A percentile compares a stretch with the other conserved stretches of the same genome.
Evolutionary conservation across 2,888 invertebrate species (phyloP).

Genomic region (Dryococelus australis): DNA sequence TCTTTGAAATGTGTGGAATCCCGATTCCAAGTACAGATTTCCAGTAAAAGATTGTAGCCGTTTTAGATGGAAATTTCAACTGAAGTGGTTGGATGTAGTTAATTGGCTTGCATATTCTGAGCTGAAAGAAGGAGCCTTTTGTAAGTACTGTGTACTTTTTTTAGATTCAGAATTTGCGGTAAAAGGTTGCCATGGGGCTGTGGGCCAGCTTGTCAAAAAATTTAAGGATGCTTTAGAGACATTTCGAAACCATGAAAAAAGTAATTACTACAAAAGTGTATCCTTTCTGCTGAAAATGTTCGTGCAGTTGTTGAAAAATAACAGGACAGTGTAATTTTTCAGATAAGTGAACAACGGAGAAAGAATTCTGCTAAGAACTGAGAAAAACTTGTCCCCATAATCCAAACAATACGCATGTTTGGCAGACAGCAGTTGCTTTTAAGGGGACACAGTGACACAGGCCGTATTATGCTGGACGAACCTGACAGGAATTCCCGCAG

Average conservation of each 20-base stretch:
- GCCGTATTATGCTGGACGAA: background rate
- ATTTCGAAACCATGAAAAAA: background rate
- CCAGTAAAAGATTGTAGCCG: too few species aligned
- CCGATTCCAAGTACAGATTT: too few species aligned
- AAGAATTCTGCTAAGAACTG: too few species aligned
- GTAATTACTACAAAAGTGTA: background rate
- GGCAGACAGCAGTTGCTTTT: too few species aligned
- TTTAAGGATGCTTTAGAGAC: background rate
- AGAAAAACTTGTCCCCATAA: background rate
- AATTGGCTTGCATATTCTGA: too few species aligned
- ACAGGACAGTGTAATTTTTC: conserved; percentile 16
- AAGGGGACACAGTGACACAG: too few species aligned
- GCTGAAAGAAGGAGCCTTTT: too few species aligned
- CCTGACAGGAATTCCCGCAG: background rate
- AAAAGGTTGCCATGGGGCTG: background rate
- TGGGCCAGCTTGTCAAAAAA: background rate
- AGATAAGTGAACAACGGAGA: too few species aligned
- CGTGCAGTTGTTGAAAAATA: background rate
- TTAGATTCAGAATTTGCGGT: background rate
- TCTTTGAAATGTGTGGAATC: too few species aligned
- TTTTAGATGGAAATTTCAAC: too few species aligned
- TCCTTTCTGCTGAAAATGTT: background rate
- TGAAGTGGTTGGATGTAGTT: too few species aligned
- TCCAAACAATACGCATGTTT: background rate
- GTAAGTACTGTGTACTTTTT: background rate